A percentile compares a stretch with the other conserved stretches of the same genome.
Evolutionary conservation across 2,797 vertebrate genomes (phyloP).

Genomic region (Dendrocincla fuliginosa): DNA sequence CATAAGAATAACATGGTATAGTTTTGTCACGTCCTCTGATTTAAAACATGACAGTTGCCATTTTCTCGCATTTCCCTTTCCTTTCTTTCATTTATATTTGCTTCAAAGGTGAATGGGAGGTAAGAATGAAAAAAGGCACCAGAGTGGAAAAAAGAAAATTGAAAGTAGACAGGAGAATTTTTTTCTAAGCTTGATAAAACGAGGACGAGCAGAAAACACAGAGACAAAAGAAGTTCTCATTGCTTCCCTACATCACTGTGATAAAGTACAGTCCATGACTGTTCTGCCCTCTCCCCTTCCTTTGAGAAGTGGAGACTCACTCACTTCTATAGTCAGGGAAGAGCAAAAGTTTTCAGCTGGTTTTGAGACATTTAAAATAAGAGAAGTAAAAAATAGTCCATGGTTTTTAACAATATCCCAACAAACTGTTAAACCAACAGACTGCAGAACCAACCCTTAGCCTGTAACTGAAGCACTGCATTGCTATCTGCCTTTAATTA

Average conservation of each 20-base stretch:
- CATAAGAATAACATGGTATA: neutral
- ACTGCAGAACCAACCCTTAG: neutral
- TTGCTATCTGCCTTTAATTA: neutral
- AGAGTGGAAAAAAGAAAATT: neutral
- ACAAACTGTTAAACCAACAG: neutral
- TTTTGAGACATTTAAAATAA: neutral
- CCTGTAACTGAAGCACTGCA: neutral
- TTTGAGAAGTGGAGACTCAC: neutral
- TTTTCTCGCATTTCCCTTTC: neutral
- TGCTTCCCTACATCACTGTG: neutral
- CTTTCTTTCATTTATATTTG: neutral
- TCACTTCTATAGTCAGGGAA: neutral
- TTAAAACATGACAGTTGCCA: neutral
- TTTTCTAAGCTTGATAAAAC: neutral
- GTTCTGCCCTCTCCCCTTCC: neutral
- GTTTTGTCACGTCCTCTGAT: neutral
- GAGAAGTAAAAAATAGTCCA: neutral
- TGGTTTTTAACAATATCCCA: neutral
- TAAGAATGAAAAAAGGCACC: neutral
- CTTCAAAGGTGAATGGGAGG: neutral
- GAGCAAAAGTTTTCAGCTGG: neutral
- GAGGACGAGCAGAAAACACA: neutral
- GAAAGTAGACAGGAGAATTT: neutral
- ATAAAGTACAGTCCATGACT: neutral
- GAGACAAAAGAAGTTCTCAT: neutral